Evolutionary conservation across 1,140 invertebrate species (phyloP).

Genomic region (Anastrepha ludens): DNA sequence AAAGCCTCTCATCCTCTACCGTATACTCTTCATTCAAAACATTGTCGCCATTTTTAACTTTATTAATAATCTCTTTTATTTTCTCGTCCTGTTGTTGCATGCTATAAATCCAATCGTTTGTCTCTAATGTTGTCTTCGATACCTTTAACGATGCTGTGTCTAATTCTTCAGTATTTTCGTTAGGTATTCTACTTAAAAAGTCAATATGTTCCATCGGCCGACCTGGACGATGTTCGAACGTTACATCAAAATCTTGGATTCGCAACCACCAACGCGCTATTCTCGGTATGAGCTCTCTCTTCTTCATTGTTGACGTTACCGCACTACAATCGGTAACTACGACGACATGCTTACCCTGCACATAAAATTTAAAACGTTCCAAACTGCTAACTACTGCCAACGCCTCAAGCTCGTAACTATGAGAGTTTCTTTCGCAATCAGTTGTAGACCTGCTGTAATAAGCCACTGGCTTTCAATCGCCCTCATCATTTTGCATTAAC

Average conservation of each 20-base stretch:
- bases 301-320: slow-evolving; percentile 66
- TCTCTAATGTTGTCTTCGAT: neutral
- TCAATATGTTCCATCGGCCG: neutral
- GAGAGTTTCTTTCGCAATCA: slow-evolving; percentile 62
- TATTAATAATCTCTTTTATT: neutral
- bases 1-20: neutral
- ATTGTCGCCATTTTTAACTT: neutral
- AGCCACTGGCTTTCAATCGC: slow-evolving; percentile 54
- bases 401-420: slow-evolving; percentile 67
- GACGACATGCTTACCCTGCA: slow-evolving; percentile 72
- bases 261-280: slow-evolving; percentile 18
- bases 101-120: neutral
- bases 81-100: neutral
- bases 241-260: neutral
- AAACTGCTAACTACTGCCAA: slow-evolving; percentile 39
- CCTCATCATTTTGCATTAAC: slow-evolving; percentile 61
- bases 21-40: neutral
- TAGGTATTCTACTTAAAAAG: neutral
- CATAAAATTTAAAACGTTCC: slow-evolving; percentile 57
- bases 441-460: slow-evolving; percentile 60
- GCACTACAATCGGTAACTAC: slow-evolving; percentile 70
- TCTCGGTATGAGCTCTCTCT: slow-evolving; percentile 49
- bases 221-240: neutral
- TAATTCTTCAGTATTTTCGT: neutral
- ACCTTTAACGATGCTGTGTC: neutral